Conservation (phyloP, 2,797 vertebrate species). For the Bradypodion ventrale region DNA sequence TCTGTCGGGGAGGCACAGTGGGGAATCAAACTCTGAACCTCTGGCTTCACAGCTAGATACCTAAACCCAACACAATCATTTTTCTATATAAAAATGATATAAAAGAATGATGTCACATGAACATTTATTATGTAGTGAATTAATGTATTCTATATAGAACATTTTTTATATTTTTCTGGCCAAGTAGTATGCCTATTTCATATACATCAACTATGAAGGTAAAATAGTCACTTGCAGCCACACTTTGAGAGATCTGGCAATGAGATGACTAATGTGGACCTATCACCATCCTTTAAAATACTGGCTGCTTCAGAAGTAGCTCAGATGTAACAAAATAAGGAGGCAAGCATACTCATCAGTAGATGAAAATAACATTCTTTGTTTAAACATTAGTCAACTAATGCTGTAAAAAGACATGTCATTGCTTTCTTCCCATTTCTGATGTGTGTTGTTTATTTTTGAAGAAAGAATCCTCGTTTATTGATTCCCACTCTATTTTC, state of each 20-base stretch:
- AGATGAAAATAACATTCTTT: constrained; percentile 25
- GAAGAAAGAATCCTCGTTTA: background rate
- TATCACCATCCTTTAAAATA: background rate
- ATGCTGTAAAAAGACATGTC: constrained; percentile 28
- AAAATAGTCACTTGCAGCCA: background rate
- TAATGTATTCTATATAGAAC: background rate
- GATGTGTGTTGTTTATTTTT: background rate
- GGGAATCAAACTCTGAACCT: too few species aligned
- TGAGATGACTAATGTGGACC: background rate
- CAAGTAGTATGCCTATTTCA: background rate
- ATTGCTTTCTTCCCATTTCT: constrained; percentile 43
- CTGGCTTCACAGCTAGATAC: too few species aligned
- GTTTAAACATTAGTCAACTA: constrained; percentile 35
- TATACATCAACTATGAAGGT: background rate
- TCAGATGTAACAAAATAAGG: constrained; percentile 46
- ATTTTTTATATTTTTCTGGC: background rate
- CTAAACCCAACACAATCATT: too few species aligned
- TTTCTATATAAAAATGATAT: background rate
- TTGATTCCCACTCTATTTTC: constrained; percentile 1
- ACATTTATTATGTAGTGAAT: background rate
- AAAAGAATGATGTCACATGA: background rate
- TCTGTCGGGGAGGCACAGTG: too few species aligned
- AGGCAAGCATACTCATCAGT: constrained; percentile 30
- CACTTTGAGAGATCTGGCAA: background rate
- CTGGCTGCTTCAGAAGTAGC: constrained; percentile 45